A percentile compares a stretch with the other conserved stretches of the same genome.
phyloP scores from a whole-genome alignment of 2,113 vertebrate species.

The Triplophysa siluroides region DNA sequence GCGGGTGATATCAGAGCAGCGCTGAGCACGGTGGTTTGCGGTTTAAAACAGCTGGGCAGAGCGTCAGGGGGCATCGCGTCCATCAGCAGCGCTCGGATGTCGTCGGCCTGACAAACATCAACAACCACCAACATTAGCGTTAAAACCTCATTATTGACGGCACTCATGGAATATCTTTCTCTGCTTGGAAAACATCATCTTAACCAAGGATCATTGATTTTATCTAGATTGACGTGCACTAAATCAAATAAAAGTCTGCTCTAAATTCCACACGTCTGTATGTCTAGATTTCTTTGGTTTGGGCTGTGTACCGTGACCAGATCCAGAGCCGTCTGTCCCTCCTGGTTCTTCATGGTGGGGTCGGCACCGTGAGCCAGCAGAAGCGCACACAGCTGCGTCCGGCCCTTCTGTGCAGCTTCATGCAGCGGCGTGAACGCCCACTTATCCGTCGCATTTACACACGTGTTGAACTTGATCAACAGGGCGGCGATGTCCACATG shows the following conservation, averaged over 20 bases:
- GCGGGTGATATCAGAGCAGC: slow-evolving; percentile 94
- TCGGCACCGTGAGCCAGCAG: slow-evolving; percentile 81
- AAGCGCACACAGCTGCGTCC: slow-evolving; percentile 80
- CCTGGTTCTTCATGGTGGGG: slow-evolving; percentile 84
- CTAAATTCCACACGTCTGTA: too few species aligned
- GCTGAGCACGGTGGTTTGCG: slow-evolving; percentile 94
- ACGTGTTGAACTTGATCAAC: slow-evolving; percentile 81
- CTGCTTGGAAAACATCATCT: too few species aligned
- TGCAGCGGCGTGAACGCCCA: slow-evolving; percentile 83
- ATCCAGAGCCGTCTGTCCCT: slow-evolving; percentile 80
- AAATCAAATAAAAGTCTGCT: too few species aligned
- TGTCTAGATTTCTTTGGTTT: not conserved
- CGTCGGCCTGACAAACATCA: slow-evolving; percentile 69
- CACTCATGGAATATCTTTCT: too few species aligned
- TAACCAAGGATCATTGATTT: too few species aligned
- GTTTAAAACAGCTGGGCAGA: slow-evolving; percentile 78
- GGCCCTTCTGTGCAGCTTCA: slow-evolving; percentile 81
- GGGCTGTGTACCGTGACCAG: slow-evolving; percentile 72
- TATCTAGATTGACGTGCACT: too few species aligned
- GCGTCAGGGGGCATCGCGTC: slow-evolving; percentile 79
- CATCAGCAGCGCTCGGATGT: slow-evolving; percentile 77
- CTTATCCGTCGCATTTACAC: slow-evolving; percentile 82
- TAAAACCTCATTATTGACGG: too few species aligned
- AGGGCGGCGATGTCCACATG: slow-evolving; percentile 82
- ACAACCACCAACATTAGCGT: not conserved